Evolutionary conservation across 2,888 invertebrate genomes (phyloP).

Genomic region (Thymelicus acteon): DNA sequence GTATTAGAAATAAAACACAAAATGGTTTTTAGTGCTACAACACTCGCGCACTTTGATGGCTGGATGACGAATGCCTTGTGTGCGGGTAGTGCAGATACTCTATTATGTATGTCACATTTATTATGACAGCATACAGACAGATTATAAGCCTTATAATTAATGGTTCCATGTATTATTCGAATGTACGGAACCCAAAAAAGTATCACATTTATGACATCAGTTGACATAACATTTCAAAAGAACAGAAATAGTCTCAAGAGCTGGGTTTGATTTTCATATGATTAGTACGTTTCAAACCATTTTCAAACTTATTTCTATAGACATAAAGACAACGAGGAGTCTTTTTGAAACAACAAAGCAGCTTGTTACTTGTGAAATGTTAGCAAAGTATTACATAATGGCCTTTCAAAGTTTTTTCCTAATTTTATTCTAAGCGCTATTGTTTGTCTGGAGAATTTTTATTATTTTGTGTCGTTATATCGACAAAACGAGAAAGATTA

Average conservation of each 20-base stretch:
- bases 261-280: background rate
- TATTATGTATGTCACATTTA: no score
- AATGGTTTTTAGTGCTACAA: no score
- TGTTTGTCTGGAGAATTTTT: background rate
- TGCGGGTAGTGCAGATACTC: no score
- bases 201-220: background rate
- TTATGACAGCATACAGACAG: no score
- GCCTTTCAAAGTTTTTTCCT: slow-evolving; percentile 10
- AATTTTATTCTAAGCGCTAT: slow-evolving; percentile 5
- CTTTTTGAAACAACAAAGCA: no score
- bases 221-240: slow-evolving; percentile 1
- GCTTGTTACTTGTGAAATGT: slow-evolving; percentile 5
- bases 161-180: background rate
- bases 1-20: no score
- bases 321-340: background rate
- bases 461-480: background rate
- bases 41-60: no score
- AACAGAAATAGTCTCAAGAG: background rate
- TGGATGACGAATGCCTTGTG: no score
- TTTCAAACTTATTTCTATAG: background rate
- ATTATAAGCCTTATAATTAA: no score
- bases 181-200: background rate
- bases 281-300: background rate
- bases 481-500: no score
- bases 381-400: slow-evolving; percentile 12